phyloP scores from a whole-genome alignment of 2,888 invertebrate genomes.

The Euspilapteryx auroguttella region DNA sequence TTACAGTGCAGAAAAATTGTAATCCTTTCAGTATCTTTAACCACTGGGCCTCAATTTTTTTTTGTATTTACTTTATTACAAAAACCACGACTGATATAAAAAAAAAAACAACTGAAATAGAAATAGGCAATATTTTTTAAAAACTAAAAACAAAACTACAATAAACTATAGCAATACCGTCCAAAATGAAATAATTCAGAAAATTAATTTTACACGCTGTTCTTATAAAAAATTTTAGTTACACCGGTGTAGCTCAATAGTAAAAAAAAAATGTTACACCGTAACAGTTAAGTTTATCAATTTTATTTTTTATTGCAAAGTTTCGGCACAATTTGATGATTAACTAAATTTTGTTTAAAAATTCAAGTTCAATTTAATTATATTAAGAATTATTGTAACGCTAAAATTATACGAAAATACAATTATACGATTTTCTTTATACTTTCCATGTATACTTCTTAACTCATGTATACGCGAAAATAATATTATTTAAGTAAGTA shows the following conservation, averaged over 20 bases:
- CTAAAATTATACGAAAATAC: conserved; percentile 3
- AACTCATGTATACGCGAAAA: conserved; percentile 36
- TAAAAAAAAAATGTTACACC: too few species aligned
- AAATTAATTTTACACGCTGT: conserved; percentile 1
- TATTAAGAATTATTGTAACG: not conserved
- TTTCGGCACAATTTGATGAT: too few species aligned
- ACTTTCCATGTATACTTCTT: conserved; percentile 18
- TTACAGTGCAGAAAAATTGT: too few species aligned
- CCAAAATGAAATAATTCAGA: conserved; percentile 29
- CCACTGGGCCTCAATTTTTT: too few species aligned
- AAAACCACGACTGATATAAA: conserved; percentile 24
- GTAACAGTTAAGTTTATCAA: too few species aligned
- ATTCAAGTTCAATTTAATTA: too few species aligned
- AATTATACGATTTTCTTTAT: conserved; percentile 13
- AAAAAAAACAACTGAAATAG: too few species aligned
- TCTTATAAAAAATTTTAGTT: conserved; percentile 1
- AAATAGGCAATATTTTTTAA: conserved; percentile 39
- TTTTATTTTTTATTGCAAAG: too few species aligned
- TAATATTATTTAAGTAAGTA: conserved; percentile 13
- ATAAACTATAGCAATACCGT: conserved; percentile 42
- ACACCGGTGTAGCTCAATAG: too few species aligned
- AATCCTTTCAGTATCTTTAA: too few species aligned
- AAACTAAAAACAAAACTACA: conserved; percentile 12
- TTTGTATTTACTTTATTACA: too few species aligned
- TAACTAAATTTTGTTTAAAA: too few species aligned